Conservation (phyloP, 2,113 vertebrate species). For the Pelecanus crispus region DNA sequence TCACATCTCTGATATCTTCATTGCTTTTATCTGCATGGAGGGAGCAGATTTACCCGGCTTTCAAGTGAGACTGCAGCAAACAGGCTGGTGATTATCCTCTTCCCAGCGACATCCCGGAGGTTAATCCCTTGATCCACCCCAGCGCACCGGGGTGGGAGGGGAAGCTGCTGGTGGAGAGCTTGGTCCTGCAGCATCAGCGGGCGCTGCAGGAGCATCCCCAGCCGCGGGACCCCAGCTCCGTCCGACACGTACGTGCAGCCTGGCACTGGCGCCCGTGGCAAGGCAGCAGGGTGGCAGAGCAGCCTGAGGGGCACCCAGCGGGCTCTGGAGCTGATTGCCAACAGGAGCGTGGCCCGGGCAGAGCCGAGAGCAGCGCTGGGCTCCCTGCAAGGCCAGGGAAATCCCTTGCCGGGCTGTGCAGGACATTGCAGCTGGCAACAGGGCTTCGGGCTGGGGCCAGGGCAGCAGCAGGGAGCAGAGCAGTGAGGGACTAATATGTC, state of each 20-base stretch:
- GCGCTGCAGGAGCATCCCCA: background rate
- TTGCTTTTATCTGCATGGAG: conserved; percentile 41
- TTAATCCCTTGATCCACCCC: conserved; percentile 35
- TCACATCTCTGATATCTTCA: conserved; percentile 51
- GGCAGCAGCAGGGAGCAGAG: background rate
- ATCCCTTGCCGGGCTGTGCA: background rate
- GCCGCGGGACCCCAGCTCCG: background rate
- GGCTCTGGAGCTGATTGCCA: background rate
- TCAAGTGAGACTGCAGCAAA: conserved; percentile 26
- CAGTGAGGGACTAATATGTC: background rate
- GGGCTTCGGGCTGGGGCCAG: background rate
- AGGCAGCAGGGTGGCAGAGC: background rate
- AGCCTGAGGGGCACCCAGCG: background rate
- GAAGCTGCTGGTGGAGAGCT: accelerated
- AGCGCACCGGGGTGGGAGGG: background rate
- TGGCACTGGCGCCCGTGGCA: accelerated
- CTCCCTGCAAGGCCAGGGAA: background rate
- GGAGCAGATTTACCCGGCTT: conserved; percentile 13
- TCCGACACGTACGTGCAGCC: accelerated
- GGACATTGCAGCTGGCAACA: background rate
- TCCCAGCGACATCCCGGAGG: background rate
- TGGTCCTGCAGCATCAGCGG: accelerated
- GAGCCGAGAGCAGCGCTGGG: background rate
- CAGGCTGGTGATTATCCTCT: conserved; percentile 29
- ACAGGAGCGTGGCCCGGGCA: background rate